Evolutionary conservation across 2,797 vertebrate species (phyloP), one percentile per base, ranked within the genome.

Genomic region (Apodemus agrarius): DNA sequence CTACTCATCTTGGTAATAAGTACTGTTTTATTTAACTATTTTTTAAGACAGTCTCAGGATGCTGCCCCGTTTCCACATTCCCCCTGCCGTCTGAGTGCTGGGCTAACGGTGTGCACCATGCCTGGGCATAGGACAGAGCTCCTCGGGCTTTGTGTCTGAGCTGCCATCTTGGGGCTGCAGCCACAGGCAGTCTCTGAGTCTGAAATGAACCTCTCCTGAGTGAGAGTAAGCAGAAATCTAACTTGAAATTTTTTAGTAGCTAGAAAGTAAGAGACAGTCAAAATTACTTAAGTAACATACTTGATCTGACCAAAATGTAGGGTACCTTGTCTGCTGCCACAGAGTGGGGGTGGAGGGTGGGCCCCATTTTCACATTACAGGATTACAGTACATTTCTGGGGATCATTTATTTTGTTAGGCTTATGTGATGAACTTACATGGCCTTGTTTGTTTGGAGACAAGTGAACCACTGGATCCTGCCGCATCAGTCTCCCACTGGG

Each of bases 381-480:
- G 61, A 90, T n/a, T 22, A 24, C 6, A 34, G 31, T 12, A 82
- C 7, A 37, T 0, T 37, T 37, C 46, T 43, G 24, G 37, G 52
- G 40, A 76, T 16, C 49, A 37, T 26, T 6, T 5, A 26, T 16
- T 80, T 75, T 54, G 26, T 7, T 29, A 6, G 40, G 34, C 74
- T 40, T n/a, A 74, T 40, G 3, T 43, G 59, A 95, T 84, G 94
- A 96, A 98, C 98, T 98, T 98, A 99, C 99, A 98, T 99, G 99
- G 79, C 98, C 98, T 98, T 98, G 99, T 97, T 99, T 99, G 98
- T 99, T 99, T 31, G 99, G 99, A 98, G 99, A 99, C 97, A 99
- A 92, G 93, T 99, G 99, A 79, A 99, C 98, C 94, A 99, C 99
- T 0, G 99, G 99, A 97, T 99, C 99, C 95, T 99, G 99, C 93